Evolutionary conservation across 1,140 invertebrate species (phyloP), one percentile per base, ranked within the genome.

Genomic region (Berghia stephanieae): DNA sequence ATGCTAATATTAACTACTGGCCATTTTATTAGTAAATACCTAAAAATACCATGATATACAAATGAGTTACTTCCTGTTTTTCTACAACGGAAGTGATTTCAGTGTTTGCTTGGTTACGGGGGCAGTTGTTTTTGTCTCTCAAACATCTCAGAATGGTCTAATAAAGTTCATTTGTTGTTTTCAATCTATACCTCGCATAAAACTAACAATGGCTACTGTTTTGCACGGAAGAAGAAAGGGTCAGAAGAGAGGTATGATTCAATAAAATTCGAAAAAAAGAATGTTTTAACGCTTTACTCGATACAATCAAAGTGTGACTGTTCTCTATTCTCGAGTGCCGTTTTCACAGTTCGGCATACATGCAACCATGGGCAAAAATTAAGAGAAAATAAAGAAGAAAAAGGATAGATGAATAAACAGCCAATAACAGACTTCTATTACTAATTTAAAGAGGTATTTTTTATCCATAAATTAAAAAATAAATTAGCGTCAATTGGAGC

Each of bases 161-260:
- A 24, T 31, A 6, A 4, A 31, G 4, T 5, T 24, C 34, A 60
- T 8, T 24, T 6, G n/a, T 31, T 24, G 5, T 21, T 4, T 24
- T 31, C 5, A 4, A 24, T 6, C 34, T 60, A 60, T 60, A 21
- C 3, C 27, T 31, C 38, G 36, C 27, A 40, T 21, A 21, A 24
- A 3, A 40, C 36, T 40, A 6, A 78, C 70, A 74, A 86, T 86
- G 84, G 78, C 84, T 31, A 82, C 83, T n/a, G 83, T 87, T n/a
- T 75, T 85, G 82, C 85, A 87, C 52, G 86, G 86, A 13, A 75
- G 86, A 75, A 76, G 86, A 69, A 86, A 82, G 74, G 86, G 86
- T 6, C 72, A 80, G 71, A 60, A 75, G 21, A 81, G 81, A 82
- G 81, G 86, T 86, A 83, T 77, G 69, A n/a, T n/a, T n/a, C n/a